Percentiles rank a stretch among this genome's conserved stretches.
phyloP scores from a whole-genome alignment of 2,888 invertebrate species.

The Acanthosoma haemorrhoidale region DNA sequence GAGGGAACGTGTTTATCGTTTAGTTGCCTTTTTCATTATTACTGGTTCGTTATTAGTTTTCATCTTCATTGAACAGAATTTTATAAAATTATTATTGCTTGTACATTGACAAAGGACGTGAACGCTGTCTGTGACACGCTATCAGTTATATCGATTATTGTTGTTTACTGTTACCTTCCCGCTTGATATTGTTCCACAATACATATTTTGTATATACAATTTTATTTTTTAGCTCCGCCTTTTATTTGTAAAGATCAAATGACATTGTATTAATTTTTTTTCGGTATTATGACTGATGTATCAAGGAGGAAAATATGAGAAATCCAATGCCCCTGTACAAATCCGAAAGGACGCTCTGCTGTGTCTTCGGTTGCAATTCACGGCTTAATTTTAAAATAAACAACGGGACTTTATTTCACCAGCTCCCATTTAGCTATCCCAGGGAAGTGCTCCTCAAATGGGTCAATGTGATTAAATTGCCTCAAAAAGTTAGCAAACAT shows the following conservation, averaged over 20 bases:
- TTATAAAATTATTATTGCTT: too few species aligned
- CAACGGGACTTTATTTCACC: conserved; percentile 20
- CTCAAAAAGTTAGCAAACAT: conserved; percentile 29
- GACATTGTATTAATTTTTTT: too few species aligned
- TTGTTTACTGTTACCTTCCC: conserved; percentile 16
- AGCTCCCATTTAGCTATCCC: not conserved
- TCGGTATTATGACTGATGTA: too few species aligned
- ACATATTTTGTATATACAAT: not conserved
- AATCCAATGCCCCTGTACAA: conserved; percentile 18
- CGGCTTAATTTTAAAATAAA: not conserved
- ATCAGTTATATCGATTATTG: not conserved
- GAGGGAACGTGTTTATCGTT: too few species aligned
- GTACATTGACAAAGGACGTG: too few species aligned
- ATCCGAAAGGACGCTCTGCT: conserved; percentile 28
- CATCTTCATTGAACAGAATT: too few species aligned
- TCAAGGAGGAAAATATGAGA: conserved; percentile 6
- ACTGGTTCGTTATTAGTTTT: too few species aligned
- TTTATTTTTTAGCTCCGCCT: not conserved
- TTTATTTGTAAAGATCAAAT: too few species aligned
- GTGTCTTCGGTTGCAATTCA: conserved; percentile 28
- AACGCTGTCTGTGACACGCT: too few species aligned
- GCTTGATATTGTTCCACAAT: not conserved
- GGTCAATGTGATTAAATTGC: conserved; percentile 36
- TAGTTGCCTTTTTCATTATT: too few species aligned
- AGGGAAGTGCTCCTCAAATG: conserved; percentile 25